Conservation (phyloP, 2,113 vertebrate genomes). For the Phodopus roborovskii region DNA sequence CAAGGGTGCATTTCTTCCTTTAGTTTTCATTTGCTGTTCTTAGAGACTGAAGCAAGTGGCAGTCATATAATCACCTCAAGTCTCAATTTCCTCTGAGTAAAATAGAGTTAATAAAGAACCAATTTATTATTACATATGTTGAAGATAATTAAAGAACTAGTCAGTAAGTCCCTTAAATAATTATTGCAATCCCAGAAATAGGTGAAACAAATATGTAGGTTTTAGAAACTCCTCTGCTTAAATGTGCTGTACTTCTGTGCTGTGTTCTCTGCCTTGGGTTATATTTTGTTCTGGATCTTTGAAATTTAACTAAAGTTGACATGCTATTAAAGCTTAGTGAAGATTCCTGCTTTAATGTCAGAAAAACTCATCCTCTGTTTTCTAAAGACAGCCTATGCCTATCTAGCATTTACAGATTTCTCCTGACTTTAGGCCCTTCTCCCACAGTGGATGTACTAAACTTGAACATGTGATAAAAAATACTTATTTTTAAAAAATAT, state of each 20-base stretch:
- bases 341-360: conserved; percentile 24
- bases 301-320: conserved; percentile 48
- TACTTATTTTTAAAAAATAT: conserved; percentile 23
- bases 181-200: conserved; percentile 35
- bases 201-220: neutral
- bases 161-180: conserved; percentile 46
- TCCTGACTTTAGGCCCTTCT: conserved; percentile 5
- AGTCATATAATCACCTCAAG: neutral
- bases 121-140: neutral
- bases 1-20: neutral
- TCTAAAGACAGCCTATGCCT: neutral
- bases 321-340: conserved; percentile 3
- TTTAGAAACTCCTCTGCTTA: neutral
- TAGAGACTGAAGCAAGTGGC: neutral
- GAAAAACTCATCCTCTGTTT: neutral
- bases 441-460: neutral
- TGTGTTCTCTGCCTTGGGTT: neutral
- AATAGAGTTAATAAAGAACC: conserved; percentile 42
- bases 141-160: conserved; percentile 40
- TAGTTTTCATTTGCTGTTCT: no score
- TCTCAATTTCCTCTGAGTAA: conserved; percentile 31
- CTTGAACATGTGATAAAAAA: conserved; percentile 47
- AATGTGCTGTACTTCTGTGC: neutral
- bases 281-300: neutral
- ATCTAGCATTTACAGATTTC: neutral